Base-by-base conservation (phyloP, 2,797 vertebrate genomes). In the Vipera latastei region DNA sequence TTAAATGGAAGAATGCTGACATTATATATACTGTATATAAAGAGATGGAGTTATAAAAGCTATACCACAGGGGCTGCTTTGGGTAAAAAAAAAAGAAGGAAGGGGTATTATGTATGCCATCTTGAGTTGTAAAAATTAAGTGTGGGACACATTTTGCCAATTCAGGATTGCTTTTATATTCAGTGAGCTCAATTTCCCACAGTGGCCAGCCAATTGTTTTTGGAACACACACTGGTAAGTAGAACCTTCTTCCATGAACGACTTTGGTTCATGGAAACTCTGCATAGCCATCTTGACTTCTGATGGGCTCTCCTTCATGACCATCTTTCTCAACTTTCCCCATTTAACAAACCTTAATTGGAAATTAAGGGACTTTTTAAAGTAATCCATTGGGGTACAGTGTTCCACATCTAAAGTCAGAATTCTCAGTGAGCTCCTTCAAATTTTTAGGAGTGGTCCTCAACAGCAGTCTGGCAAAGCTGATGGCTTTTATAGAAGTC, bases 401-500 rank as follows among this genome's bases (percentile, higher is more conserved):
- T 51, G 16, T 63, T 91, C 57, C n/a, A 53, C 6, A 55, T 32
- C 86, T 25, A 18, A 87, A 48, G 5, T 89, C 65, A 83, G 61
- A 83, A 32, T 20, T 61, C 60, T 12, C 73, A 90, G 2, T 57
- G 32, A 6, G 14, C 25, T 16, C 83, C 9, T 20, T 86, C n/a
- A 65, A 44, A 20, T 25, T 2, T 65, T 91, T 28, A 61, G 1
- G 16, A 20, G 9, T 4, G 44, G 44, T 14, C 48, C 55, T 56
- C n/a, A 92, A 25, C 55, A 56, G 59, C 51, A 20, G 5, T 73
- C 38, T 59, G 51, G 93, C 96, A 91, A 61, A 22, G 91, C 95
- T 90, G 48, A 26, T 16, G 65, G 1, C 87, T 56, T 48, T 26
- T 56, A 32, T 94, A 94, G 90, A 60, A 87, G n/a, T 94, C 92